Evolutionary conservation across 1,140 invertebrate genomes (phyloP).

Genomic region (Drosophila sturtevanti): DNA sequence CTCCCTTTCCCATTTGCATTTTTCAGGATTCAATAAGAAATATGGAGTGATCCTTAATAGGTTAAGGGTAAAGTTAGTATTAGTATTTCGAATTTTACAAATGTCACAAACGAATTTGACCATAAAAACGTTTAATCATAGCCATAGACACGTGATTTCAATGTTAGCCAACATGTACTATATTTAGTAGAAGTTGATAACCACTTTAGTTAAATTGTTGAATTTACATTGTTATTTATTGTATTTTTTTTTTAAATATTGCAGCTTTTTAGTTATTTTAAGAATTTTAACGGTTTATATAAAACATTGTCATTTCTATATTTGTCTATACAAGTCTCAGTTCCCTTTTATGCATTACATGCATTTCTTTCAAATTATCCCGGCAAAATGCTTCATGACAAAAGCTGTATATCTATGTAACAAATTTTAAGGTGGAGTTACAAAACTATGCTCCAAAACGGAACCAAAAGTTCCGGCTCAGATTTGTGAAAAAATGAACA

Average conservation of each 20-base stretch:
- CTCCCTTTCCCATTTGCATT: slow-evolving; percentile 28
- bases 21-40: background rate
- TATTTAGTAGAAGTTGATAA: background rate
- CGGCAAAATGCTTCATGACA: background rate
- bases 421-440: background rate
- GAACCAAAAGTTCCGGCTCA: background rate
- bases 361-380: background rate
- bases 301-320: too few relatives aligned
- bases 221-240: too few relatives aligned
- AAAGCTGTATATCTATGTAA: background rate
- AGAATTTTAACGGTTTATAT: too few relatives aligned
- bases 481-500: background rate
- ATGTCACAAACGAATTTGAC: background rate
- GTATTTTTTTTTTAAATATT: too few relatives aligned
- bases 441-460: background rate
- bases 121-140: background rate
- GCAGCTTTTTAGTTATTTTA: too few relatives aligned
- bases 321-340: too few relatives aligned
- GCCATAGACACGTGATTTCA: too few relatives aligned
- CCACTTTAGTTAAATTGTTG: background rate
- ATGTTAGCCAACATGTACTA: too few relatives aligned
- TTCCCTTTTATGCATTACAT: background rate
- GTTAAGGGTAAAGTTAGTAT: slow-evolving; percentile 12
- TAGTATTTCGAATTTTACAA: background rate
- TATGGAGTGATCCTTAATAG: background rate